Conservation (phyloP, 2,888 invertebrate species). For the Agrotis puta region DNA sequence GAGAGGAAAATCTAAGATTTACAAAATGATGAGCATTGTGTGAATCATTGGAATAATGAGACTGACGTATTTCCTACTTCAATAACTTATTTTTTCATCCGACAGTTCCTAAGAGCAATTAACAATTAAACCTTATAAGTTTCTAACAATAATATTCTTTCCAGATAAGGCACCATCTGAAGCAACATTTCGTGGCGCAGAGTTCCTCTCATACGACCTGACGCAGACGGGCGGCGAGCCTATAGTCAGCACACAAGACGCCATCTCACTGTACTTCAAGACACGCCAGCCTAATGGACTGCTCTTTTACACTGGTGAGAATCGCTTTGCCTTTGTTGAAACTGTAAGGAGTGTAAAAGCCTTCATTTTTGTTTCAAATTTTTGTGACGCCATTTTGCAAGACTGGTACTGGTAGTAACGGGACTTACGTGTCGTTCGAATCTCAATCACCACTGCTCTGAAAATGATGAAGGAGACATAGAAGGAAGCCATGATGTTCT, state of each 20-base stretch:
- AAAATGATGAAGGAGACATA: too few relatives aligned
- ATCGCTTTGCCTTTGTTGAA: constrained; percentile 34
- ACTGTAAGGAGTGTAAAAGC: constrained; percentile 30
- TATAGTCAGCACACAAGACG: constrained; percentile 97
- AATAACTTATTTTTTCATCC: too few relatives aligned
- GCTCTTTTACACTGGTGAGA: constrained; percentile 97
- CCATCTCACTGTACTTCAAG: constrained; percentile 97
- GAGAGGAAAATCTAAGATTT: neutral
- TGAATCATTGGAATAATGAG: too few relatives aligned
- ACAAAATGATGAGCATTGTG: too few relatives aligned
- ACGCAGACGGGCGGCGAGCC: constrained; percentile 96
- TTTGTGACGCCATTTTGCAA: neutral
- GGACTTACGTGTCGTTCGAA: too few relatives aligned
- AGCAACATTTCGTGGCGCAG: constrained; percentile 97
- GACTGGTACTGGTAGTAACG: neutral
- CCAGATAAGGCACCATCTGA: constrained; percentile 98
- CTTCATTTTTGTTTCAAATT: neutral
- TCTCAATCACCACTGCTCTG: too few relatives aligned
- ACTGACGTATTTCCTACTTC: too few relatives aligned
- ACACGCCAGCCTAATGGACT: constrained; percentile 97
- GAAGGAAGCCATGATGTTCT: too few relatives aligned
- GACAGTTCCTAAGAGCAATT: too few relatives aligned
- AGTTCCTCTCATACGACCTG: constrained; percentile 97
- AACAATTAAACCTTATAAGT: too few relatives aligned
- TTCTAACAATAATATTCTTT: constrained; percentile 73